Percentiles rank a stretch among this genome's conserved stretches.
Evolutionary conservation across 2,888 invertebrate genomes (phyloP).

Genomic region (Trichacis sp.): DNA sequence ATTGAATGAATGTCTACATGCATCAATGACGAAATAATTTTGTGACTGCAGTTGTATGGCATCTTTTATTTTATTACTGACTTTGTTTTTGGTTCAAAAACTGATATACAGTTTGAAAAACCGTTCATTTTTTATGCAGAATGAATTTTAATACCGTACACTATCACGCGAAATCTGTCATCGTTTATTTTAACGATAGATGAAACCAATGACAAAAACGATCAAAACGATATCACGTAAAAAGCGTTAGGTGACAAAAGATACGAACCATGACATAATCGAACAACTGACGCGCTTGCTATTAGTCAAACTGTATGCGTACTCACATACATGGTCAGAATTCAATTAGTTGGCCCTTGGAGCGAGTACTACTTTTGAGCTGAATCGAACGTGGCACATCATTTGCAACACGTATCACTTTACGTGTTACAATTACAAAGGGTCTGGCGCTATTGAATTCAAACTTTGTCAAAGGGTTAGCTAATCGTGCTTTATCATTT

Average conservation of each 20-base stretch:
- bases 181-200: neutral
- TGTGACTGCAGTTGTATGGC: no score
- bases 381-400: constrained; percentile 15
- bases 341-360: constrained; percentile 51
- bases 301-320: constrained; percentile 45
- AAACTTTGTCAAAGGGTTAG: neutral
- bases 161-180: neutral
- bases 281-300: constrained; percentile 38
- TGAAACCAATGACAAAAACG: neutral
- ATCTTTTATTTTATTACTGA: no score
- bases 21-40: no score
- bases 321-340: constrained; percentile 45
- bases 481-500: neutral
- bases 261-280: constrained; percentile 27
- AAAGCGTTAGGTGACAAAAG: neutral
- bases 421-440: constrained; percentile 30
- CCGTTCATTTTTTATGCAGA: neutral
- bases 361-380: constrained; percentile 26
- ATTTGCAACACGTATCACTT: constrained; percentile 39
- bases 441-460: no score
- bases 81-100: no score
- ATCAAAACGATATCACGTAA: constrained; percentile 1
- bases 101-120: no score
- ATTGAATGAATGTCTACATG: no score
- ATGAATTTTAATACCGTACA: neutral